Conservation (phyloP, 2,888 invertebrate genomes). For the Isotomurus palustris region DNA sequence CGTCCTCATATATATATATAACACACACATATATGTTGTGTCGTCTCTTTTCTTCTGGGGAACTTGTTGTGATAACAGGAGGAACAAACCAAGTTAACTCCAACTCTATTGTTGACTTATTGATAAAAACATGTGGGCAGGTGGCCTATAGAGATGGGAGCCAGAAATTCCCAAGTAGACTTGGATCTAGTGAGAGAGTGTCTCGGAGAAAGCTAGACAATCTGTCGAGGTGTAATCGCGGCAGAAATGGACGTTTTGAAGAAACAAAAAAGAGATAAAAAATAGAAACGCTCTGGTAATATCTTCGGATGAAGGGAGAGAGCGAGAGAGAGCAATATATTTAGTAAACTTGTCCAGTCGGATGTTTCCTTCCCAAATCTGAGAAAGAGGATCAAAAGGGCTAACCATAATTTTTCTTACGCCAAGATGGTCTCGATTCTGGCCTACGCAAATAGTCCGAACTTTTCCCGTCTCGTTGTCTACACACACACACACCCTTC, state of each 20-base stretch:
- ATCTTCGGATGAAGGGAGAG: not conserved
- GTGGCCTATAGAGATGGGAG: too few species aligned
- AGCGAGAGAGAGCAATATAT: not conserved
- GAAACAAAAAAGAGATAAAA: not conserved
- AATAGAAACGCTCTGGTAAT: not conserved
- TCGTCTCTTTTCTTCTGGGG: too few species aligned
- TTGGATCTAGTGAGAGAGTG: too few species aligned
- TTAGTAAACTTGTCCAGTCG: too few species aligned
- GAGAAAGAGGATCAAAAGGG: conserved; percentile 1
- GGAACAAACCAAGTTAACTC: too few species aligned
- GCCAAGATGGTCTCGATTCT: not conserved
- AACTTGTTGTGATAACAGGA: too few species aligned
- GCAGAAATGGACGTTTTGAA: conserved; percentile 1
- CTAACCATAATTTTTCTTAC: conserved; percentile 4
- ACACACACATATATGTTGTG: too few species aligned
- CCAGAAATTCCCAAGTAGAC: too few species aligned
- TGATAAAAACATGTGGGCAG: too few species aligned
- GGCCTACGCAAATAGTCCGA: not conserved
- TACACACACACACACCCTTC: not conserved
- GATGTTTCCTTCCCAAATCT: not conserved
- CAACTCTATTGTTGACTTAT: too few species aligned
- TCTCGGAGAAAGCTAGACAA: too few species aligned
- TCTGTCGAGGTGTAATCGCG: not conserved
- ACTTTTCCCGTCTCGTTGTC: not conserved
- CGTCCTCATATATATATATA: too few species aligned